Percentiles rank a stretch among this genome's conserved stretches.
phyloP scores from a whole-genome alignment of 64 coral and sea anemone genomes.

The Hydrozoanthus tunicans region DNA sequence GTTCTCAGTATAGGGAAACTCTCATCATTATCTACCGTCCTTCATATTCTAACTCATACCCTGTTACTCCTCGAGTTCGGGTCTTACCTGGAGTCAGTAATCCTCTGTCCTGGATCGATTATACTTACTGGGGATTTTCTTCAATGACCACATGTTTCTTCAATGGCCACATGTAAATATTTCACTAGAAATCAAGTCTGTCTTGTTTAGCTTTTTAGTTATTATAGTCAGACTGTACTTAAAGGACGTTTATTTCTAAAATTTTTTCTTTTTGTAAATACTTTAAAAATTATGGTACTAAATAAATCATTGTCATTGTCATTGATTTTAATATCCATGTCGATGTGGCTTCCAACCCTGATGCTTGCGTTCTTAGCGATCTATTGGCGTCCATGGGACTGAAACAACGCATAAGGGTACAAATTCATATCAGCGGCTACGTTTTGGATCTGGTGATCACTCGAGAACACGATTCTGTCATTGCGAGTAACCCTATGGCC shows the following conservation, averaged over 20 bases:
- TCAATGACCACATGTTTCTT: neutral
- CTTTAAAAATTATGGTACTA: too few relatives aligned
- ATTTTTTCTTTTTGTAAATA: too few relatives aligned
- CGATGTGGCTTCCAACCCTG: too few relatives aligned
- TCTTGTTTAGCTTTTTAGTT: too few relatives aligned
- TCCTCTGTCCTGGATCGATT: constrained; percentile 3
- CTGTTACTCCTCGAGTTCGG: constrained; percentile 5
- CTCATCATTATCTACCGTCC: neutral
- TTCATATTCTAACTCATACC: neutral
- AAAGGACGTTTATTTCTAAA: too few relatives aligned
- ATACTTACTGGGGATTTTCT: neutral
- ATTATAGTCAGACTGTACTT: too few relatives aligned
- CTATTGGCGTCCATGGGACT: neutral
- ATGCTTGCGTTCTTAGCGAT: too few relatives aligned
- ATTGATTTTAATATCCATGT: too few relatives aligned
- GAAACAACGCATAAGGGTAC: neutral
- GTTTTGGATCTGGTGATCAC: neutral
- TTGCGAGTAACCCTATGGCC: too few relatives aligned
- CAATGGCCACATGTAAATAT: too few relatives aligned
- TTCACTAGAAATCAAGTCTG: too few relatives aligned
- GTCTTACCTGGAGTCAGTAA: constrained; percentile 38
- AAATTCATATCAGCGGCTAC: neutral
- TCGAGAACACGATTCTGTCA: neutral
- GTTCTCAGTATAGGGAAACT: neutral
- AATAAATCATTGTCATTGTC: too few relatives aligned